A percentile compares a stretch with the other conserved stretches of the same genome.
phyloP scores from a whole-genome alignment of 2,113 vertebrate species.

The Chaetodon auriga region DNA sequence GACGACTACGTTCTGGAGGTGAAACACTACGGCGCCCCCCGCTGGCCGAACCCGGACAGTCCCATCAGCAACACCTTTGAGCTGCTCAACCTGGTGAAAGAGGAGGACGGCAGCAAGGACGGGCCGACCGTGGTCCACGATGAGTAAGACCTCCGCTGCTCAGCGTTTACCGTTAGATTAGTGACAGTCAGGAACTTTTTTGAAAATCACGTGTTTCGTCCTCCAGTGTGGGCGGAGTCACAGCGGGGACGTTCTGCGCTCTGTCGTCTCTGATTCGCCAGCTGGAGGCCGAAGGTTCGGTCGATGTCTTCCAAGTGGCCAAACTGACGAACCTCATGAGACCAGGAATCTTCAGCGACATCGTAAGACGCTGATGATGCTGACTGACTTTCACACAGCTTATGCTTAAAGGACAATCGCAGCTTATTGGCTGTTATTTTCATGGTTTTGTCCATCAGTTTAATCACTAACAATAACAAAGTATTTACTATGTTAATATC shows the following conservation, averaged over 20 bases:
- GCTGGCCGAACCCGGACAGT: conserved; percentile 96
- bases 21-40: conserved; percentile 90
- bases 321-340: conserved; percentile 96
- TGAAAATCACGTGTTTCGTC: neutral
- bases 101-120: conserved; percentile 86
- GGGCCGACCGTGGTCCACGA: conserved; percentile 93
- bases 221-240: conserved; percentile 91
- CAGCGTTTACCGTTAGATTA: too few relatives aligned
- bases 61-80: conserved; percentile 95
- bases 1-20: conserved; percentile 96
- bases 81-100: conserved; percentile 90
- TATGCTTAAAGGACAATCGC: neutral
- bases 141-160: conserved; percentile 86
- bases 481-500: neutral
- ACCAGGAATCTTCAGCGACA: conserved; percentile 91
- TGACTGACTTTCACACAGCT: neutral
- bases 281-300: conserved; percentile 89
- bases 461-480: neutral
- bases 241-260: conserved; percentile 94
- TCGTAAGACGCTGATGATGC: conserved; percentile 83
- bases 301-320: conserved; percentile 94
- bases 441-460: neutral
- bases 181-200: neutral
- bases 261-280: conserved; percentile 90
- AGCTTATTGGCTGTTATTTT: too few relatives aligned